phyloP scores from a whole-genome alignment of 2,797 vertebrate genomes.

The Macropus fuliginosus region DNA sequence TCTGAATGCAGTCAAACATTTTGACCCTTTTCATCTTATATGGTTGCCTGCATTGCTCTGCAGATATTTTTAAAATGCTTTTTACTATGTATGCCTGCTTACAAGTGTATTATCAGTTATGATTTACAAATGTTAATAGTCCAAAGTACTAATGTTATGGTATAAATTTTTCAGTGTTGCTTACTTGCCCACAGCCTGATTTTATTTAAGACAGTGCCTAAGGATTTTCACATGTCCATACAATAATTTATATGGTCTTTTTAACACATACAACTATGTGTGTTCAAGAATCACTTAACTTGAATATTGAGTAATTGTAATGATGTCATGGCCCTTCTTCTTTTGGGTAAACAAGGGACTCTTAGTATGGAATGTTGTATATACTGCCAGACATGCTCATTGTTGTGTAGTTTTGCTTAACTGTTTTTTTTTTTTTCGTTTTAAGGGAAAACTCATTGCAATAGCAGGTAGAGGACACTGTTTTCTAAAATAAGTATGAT shows the following conservation, averaged over 20 bases:
- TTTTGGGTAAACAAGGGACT: background rate
- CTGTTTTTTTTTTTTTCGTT: background rate
- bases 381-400: background rate
- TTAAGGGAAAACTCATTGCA: background rate
- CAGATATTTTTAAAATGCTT: background rate
- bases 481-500: background rate
- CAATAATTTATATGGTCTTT: background rate
- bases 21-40: conserved; percentile 46
- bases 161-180: background rate
- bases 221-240: background rate
- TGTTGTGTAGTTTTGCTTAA: background rate
- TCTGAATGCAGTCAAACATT: conserved; percentile 41
- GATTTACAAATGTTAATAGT: background rate
- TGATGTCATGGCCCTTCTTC: background rate
- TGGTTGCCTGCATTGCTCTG: conserved; percentile 13
- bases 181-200: background rate
- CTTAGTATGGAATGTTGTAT: background rate
- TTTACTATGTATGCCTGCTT: background rate
- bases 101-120: background rate
- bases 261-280: background rate
- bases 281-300: background rate
- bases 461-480: background rate
- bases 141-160: background rate
- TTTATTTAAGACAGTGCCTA: background rate
- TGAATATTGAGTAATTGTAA: background rate